Evolutionary conservation across 2,888 invertebrate genomes (phyloP), one percentile per base, ranked within the genome.

Genomic region (Leucozona laternaria): DNA sequence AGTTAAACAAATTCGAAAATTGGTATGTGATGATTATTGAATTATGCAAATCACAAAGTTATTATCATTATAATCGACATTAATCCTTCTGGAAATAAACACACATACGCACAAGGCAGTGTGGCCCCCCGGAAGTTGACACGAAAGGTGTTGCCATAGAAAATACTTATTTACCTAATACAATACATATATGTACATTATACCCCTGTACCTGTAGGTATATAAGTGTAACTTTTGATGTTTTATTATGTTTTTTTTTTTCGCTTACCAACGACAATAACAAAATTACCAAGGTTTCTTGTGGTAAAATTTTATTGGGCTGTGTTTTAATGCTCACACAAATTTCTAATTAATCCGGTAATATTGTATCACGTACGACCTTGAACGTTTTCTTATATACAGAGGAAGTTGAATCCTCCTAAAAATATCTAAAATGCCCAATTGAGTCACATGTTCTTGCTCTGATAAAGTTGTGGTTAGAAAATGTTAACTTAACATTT

Each of bases 11-110:
- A 86, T 77, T 84, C 79, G 77, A 82, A 79, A 86, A 86, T 82
- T 75, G 75, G 75, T 75, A 78, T 70, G 78, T 73, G 71, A 86
- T 79, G 86, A 75, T 82, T 86, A 86, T 82, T 86, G 86, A 86
- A 86, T 82, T 86, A 86, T 86, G 86, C 86, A 82, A 86, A 86
- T 86, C 73, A 55, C 70, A 82, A 75, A 82, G 66, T 86, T 75
- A 86, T 86, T 86, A 86, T 86, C 86, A 82, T 82, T 78, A 82
- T 86, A 82, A 86, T 82, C 86, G 82, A 82, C 75, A 86, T 82
- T 82, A 86, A 86, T 86, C 82, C 79, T 82, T 25, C 55, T 57
- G 66, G 71, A 75, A 82, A 86, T 75, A 66, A 75, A 78, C 62
- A 79, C 75, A 60, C 11, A n/a, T 17, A 13, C n/a, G 40, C 15